Evolutionary conservation across 2,888 invertebrate genomes (phyloP).

Genomic region (Sarcophaga carnaria): DNA sequence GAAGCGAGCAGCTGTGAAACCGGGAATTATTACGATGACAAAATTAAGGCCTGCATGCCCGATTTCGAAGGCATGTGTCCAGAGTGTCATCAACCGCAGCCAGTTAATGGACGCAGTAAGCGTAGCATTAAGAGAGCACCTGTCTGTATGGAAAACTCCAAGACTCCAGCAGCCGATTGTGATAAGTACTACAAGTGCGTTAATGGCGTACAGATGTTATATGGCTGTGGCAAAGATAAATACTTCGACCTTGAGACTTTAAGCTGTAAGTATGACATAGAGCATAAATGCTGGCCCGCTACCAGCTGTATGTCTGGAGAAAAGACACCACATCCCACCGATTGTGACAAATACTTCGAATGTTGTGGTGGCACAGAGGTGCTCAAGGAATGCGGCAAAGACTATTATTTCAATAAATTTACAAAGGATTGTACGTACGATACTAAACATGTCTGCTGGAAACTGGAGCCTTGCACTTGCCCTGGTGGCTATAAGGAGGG

Average conservation of each 20-base stretch:
- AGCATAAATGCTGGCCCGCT: constrained; percentile 30
- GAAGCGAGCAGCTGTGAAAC: constrained; percentile 71
- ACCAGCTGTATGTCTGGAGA: constrained; percentile 56
- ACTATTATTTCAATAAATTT: constrained; percentile 24
- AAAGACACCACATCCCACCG: constrained; percentile 43
- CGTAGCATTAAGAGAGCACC: constrained; percentile 45
- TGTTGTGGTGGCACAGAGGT: constrained; percentile 35
- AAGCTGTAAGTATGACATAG: constrained; percentile 30
- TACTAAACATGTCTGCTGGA: constrained; percentile 48
- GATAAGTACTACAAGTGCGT: constrained; percentile 44
- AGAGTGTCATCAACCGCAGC: constrained; percentile 22
- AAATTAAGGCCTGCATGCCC: constrained; percentile 36
- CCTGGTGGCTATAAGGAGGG: constrained; percentile 64
- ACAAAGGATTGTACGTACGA: constrained; percentile 27
- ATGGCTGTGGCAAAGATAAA: constrained; percentile 34
- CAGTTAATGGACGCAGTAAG: constrained; percentile 28
- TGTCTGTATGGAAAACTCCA: constrained; percentile 11
- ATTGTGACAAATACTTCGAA: constrained; percentile 70
- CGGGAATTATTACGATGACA: constrained; percentile 73
- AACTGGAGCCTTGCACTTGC: background rate
- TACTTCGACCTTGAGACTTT: constrained; percentile 27
- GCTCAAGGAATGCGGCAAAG: constrained; percentile 5
- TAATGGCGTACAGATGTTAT: background rate
- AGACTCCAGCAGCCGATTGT: constrained; percentile 34
- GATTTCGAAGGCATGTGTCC: constrained; percentile 66